Conservation (phyloP, 2,797 vertebrate genomes). For the Catamblyrhynchus diadema region DNA sequence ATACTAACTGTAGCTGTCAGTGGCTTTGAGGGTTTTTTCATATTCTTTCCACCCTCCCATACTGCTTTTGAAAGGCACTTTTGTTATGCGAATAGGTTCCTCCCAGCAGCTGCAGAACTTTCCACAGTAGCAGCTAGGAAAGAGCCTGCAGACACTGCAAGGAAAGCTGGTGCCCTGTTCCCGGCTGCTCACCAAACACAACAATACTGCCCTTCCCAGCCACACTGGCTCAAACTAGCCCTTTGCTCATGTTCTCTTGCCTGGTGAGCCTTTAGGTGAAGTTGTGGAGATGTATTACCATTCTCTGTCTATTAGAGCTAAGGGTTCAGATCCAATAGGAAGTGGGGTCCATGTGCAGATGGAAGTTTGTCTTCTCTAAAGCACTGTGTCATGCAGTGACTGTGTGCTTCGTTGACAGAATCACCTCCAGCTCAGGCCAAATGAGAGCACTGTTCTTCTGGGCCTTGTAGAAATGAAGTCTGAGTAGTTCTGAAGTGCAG, state of each 20-base stretch:
- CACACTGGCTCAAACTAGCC: rapidly evolving
- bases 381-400: rapidly evolving
- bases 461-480: background rate
- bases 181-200: background rate
- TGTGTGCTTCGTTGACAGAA: background rate
- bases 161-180: background rate
- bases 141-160: conserved; percentile 3
- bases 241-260: background rate
- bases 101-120: conserved; percentile 59
- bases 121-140: background rate
- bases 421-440: background rate
- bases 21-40: background rate
- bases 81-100: conserved; percentile 60
- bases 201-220: background rate
- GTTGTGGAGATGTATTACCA: background rate
- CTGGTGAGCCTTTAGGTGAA: background rate
- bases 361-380: background rate
- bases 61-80: conserved; percentile 34
- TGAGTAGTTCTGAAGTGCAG: background rate
- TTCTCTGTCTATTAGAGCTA: background rate
- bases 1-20: background rate
- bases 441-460: background rate
- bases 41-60: background rate
- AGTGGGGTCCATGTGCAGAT: background rate
- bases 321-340: background rate